Base-by-base conservation (phyloP, 1,140 invertebrate genomes). In the Drosophila pandora region DNA sequence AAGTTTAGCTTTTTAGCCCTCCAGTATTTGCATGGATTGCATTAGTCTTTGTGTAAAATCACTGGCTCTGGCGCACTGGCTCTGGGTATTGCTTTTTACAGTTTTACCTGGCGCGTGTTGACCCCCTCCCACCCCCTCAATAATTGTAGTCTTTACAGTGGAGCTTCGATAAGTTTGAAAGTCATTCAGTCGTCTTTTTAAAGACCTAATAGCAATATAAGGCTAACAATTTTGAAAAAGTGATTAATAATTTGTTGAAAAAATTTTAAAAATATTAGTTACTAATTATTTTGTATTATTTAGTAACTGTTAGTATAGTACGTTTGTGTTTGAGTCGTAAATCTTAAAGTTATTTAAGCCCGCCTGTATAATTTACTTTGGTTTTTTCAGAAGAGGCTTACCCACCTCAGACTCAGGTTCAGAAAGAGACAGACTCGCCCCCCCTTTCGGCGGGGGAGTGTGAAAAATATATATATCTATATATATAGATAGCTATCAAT, bases 11-110 rank as follows among this genome's bases (percentile, higher is more conserved):
- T 62, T 59, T 64, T 54, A 61, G 23, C 58, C 74, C 67, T 80
- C 67, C 72, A 70, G 63, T 81, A 65, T 84, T 85, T 81, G 77
- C 81, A 81, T 87, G 80, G 60, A 68, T 60, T 84, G 81, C 78
- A 81, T 32, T 68, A 61, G 79, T 81, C 37, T 80, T 68, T 55
- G 77, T 81, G 63, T 61, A 60, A 75, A 75, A 56, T 12, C 47
- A 43, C 8, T 23, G 39, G 30, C 54, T 25, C 25, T 37, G 28
- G 53, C 48, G 23, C 49, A 49, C n/a, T n/a, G n/a, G n/a, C n/a
- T n/a, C n/a, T 72, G 41, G 48, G 54, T 60, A 13, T 48, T 28
- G n/a, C 37, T 49, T 43, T 71, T 71, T 71, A 60, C 65, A 32
- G 65, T 37, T 68, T 56, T 12, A 17, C 23, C 17, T 39, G 63